Evolutionary conservation across 2,113 vertebrate genomes (phyloP), one percentile per base, ranked within the genome.

Genomic region (Herpetotheres cachinnans): DNA sequence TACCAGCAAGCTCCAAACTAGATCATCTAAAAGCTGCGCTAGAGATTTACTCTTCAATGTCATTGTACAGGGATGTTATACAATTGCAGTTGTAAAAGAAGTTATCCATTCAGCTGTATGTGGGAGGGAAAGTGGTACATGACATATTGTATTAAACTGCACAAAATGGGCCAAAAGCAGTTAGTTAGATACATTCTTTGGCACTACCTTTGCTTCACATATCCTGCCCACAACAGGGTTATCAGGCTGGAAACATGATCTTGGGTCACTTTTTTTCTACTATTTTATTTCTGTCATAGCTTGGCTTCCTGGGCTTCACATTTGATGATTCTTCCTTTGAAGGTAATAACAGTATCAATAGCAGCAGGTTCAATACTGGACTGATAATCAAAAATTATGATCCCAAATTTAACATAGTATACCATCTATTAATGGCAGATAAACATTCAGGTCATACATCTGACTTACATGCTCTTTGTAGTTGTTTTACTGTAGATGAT

Each of bases 71-170:
- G 38, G n/a, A 36, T 82, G 89, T 95, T 92, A 84, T 13, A 56
- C 56, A 96, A 94, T 44, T 86, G 83, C 59, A 91, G 65, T 36
- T 73, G 82, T 90, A 92, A 90, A 81, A 93, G 40, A 79, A 86
- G 71, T 74, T 73, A 71, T 17, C 55, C 12, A 42, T 59, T 77
- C 0, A 13, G 63, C 29, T 61, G 34, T 30, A 55, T 27, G 56
- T 81, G 69, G 80, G 86, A 93, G 80, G 56, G 47, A 83, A 71
- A 89, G 70, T 19, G 20, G 44, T 55, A 52, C 73, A 73, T 20
- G 50, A 70, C 49, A 87, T 47, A 55, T 29, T 36, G 50, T n/a
- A 86, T 34, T 66, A 21, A 78, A 86, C 34, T 34, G 27, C 0
- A 0, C 61, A 73, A 52, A 79, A 86, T 0, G 2, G 52, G 84